phyloP scores from a whole-genome alignment of 2,113 vertebrate genomes.

The Carassius carassius region DNA sequence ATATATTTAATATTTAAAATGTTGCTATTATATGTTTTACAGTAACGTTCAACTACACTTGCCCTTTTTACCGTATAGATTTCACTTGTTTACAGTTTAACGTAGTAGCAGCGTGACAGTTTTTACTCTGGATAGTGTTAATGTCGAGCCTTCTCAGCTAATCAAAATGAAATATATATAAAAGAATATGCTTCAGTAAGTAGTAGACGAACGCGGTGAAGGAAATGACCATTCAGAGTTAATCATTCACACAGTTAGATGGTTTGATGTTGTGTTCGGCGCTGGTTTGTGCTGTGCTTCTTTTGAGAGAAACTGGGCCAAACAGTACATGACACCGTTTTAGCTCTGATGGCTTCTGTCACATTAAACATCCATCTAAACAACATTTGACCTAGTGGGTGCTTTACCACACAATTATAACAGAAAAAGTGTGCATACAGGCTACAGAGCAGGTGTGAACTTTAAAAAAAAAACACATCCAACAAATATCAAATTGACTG shows the following conservation, averaged over 20 bases:
- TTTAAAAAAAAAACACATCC: not conserved
- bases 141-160: not conserved
- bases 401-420: not conserved
- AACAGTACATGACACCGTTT: not conserved
- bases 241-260: not conserved
- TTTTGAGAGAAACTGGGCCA: not conserved
- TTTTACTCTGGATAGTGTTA: not conserved
- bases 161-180: not conserved
- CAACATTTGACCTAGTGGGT: slow-evolving; percentile 23
- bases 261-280: not conserved
- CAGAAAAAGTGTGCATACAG: not conserved
- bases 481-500: not conserved
- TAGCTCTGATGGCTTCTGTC: not conserved
- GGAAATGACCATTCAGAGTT: not conserved
- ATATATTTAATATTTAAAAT: not conserved
- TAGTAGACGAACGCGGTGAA: not conserved
- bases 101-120: not conserved
- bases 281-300: not conserved
- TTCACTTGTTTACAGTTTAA: not conserved
- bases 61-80: not conserved
- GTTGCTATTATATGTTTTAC: not conserved
- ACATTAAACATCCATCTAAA: not conserved
- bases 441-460: not conserved
- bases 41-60: not conserved
- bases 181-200: not conserved